Base-by-base conservation (phyloP, 1,140 invertebrate genomes). In the Tetramorium parvispinum region DNA sequence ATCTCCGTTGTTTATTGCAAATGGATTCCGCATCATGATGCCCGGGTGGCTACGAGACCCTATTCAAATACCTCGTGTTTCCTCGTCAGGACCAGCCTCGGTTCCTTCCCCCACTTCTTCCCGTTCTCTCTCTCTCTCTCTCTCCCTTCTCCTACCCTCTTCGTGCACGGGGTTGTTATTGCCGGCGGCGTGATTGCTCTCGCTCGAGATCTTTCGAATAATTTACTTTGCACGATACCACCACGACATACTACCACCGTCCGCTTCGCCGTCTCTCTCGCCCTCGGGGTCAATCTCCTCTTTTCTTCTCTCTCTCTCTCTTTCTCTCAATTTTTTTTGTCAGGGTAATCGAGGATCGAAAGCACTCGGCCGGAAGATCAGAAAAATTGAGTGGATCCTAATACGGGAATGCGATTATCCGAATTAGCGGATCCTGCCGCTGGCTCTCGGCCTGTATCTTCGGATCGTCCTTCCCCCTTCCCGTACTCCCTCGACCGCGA, bases 1-100 rank as follows among this genome's bases (percentile, higher is more conserved):
- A 95, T 95, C 94, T 94, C 88, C 86, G 94, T 95, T 95, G 94
- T 95, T 95, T 95, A 95, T 95, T 95, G 94, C 95, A 95, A 95
- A 95, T 95, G 94, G 93, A 95, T 95, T 95, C 93, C 92, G 90
- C 92, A 93, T 93, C 92, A 94, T 91, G 92, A 93, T 92, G 91
- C 93, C 91, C 91, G 91, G 87, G 91, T 90, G 91, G 92, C 91
- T 93, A 59, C 86, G 92, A 89, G 89, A 93, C 92, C 92, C 93
- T 92, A 94, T 92, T 93, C 91, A 92, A 92, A 93, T 93, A 92
- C 90, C 91, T 92, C 89, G 92, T 94, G 89, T 93, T 92, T 93
- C 89, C 92, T 92, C 91, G 91, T 92, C 88, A 92, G 82, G 66
- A 77, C 89, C 85, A 85, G 77, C 85, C 85, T 79, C 51, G 61